Evolutionary conservation across 2,888 invertebrate genomes (phyloP), one percentile per base, ranked within the genome.

Genomic region (Caenorhabditis doughertyi): DNA sequence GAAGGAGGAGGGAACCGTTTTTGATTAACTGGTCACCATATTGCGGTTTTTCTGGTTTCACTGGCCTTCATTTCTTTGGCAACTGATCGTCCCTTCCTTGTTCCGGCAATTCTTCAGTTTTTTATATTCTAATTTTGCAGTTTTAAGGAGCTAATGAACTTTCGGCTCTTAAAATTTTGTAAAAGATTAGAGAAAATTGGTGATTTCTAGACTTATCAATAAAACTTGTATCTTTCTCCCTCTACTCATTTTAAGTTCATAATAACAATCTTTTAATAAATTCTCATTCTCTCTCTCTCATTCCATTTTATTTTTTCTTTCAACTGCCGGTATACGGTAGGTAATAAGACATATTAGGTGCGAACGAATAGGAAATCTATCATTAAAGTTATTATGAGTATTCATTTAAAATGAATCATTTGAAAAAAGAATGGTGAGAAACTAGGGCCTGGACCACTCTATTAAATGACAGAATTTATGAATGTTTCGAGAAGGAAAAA

Each of bases 21-120:
- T 72, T 72, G 72, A 72, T 72, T 72, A 62, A 72, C 60, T 72
- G 51, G 72, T 72, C 44, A 47, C 44, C 13, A 51, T 51, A 39
- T 58, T 58, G 35, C 25, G 42, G 53, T 53, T 53, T 55, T 67
- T 55, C 29, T 32, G 23, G 29, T 42, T 53, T 49, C 39, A 18
- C 18, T 18, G 27, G 51, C 25, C 3, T 9, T 13, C 44, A 27
- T 44, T 42, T 62, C n/a, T n/a, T n/a, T n/a, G n/a, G n/a, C n/a
- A n/a, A n/a, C n/a, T n/a, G n/a, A n/a, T n/a, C n/a, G n/a, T n/a
- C n/a, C n/a, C n/a, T n/a, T n/a, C n/a, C n/a, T n/a, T n/a, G n/a
- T n/a, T n/a, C n/a, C n/a, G n/a, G n/a, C n/a, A n/a, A n/a, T n/a
- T n/a, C n/a, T n/a, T n/a, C n/a, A n/a, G n/a, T n/a, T n/a, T n/a